Conservation (phyloP, 2,888 invertebrate genomes). For the Parnassius apollo region DNA sequence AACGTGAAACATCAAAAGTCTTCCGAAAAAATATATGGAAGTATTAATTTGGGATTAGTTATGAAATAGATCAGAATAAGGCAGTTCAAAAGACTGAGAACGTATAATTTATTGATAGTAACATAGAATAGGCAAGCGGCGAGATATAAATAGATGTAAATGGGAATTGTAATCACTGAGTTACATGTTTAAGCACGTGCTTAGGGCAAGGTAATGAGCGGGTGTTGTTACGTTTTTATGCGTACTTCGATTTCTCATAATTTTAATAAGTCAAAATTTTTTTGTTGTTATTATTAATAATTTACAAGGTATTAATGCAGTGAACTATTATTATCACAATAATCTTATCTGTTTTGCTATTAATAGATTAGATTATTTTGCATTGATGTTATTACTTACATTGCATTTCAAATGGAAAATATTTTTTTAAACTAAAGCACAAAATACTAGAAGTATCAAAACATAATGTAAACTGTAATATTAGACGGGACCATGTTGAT, state of each 20-base stretch:
- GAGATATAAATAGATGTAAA: constrained; percentile 49
- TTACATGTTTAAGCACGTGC: constrained; percentile 48
- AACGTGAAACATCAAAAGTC: too few relatives aligned
- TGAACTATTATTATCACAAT: not conserved
- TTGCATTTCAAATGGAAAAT: too few relatives aligned
- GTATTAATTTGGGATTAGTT: constrained; percentile 46
- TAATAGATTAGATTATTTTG: too few relatives aligned
- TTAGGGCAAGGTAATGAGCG: constrained; percentile 37
- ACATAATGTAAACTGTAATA: too few relatives aligned
- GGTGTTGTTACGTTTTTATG: constrained; percentile 29
- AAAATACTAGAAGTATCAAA: too few relatives aligned
- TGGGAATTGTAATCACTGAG: constrained; percentile 57
- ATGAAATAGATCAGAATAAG: constrained; percentile 51
- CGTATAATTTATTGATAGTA: constrained; percentile 56
- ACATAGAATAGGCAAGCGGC: constrained; percentile 35
- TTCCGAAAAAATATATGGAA: constrained; percentile 28
- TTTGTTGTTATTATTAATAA: not conserved
- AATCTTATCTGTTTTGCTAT: too few relatives aligned
- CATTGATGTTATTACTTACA: too few relatives aligned
- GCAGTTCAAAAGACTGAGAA: constrained; percentile 41
- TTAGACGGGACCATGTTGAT: too few relatives aligned
- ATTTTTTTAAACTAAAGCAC: too few relatives aligned
- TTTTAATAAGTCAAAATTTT: constrained; percentile 5
- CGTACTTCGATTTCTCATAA: not conserved
- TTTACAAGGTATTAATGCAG: not conserved